These are phyloP conservation scores for Hydrochoerus hydrochaeris DNA, from an alignment of 2,113 vertebrate species.

Conservation along the genomic window DNA sequence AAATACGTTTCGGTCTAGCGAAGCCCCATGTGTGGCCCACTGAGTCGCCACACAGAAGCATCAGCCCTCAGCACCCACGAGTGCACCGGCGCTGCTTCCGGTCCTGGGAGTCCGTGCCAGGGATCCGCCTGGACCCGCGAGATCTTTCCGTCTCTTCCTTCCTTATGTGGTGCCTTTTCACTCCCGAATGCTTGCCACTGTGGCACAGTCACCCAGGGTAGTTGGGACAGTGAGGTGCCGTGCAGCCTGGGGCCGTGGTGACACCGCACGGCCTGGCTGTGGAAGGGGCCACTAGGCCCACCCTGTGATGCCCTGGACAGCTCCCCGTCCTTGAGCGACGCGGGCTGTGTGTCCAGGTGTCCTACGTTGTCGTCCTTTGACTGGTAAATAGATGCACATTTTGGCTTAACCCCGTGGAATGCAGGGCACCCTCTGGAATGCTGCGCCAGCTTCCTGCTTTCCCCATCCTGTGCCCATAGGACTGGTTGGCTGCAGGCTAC, in stretches of 20 bases:
- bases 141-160: fast-evolving
- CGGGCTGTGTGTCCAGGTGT: background rate
- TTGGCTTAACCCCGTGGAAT: too few species aligned
- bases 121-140: fast-evolving
- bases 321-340: background rate
- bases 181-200: background rate
- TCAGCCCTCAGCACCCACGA: background rate
- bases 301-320: background rate
- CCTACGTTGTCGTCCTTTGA: background rate
- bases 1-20: background rate
- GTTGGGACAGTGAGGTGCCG: background rate
- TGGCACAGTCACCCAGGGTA: background rate
- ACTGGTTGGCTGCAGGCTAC: background rate
- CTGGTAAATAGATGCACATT: background rate
- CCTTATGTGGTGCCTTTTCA: background rate
- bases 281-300: too few species aligned
- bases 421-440: background rate
- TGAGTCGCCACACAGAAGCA: too few species aligned
- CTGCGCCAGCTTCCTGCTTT: background rate
- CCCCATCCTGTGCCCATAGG: fast-evolving
- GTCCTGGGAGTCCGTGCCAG: background rate
- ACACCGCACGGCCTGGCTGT: background rate
- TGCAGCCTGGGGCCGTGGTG: background rate
- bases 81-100: background rate
- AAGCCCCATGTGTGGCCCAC: background rate